Evolutionary conservation across 2,797 vertebrate genomes (phyloP).

Genomic region (Heliangelus exortis): DNA sequence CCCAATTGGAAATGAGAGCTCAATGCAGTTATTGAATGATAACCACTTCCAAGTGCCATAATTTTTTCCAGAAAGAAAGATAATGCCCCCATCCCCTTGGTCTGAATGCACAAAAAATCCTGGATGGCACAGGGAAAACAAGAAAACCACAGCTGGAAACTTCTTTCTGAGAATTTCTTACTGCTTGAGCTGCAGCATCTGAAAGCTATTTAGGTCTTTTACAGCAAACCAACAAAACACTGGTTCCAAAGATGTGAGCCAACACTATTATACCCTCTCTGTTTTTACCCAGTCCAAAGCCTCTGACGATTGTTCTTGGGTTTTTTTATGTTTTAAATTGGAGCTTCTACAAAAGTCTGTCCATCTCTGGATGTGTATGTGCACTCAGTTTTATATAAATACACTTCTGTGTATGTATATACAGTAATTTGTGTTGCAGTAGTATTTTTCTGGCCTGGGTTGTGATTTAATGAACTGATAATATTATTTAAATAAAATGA

Average conservation of each 20-base stretch:
- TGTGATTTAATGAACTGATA: not conserved
- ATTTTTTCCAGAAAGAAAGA: slow-evolving; percentile 49
- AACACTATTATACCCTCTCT: not conserved
- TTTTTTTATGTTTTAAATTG: not conserved
- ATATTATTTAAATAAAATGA: not conserved
- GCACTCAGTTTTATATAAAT: not conserved
- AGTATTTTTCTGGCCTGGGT: not conserved
- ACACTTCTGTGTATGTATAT: not conserved
- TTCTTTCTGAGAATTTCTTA: not conserved
- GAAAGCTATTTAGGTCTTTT: slow-evolving; percentile 50
- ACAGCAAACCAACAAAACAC: not conserved
- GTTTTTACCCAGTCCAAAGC: not conserved
- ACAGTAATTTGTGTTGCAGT: not conserved
- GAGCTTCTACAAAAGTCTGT: not conserved
- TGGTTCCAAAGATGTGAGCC: slow-evolving; percentile 8
- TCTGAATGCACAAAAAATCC: not conserved
- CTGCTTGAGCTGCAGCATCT: slow-evolving; percentile 37
- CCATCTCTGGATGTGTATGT: not conserved
- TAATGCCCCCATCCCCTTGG: not conserved
- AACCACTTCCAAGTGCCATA: slow-evolving; percentile 19
- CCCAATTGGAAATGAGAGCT: slow-evolving; percentile 14
- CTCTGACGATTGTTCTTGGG: not conserved
- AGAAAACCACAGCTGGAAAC: slow-evolving; percentile 43
- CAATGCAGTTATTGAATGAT: not conserved
- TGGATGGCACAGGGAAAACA: not conserved